Evolutionary conservation across 2,113 vertebrate genomes (phyloP).

Genomic region (Bostrychus sinensis): DNA sequence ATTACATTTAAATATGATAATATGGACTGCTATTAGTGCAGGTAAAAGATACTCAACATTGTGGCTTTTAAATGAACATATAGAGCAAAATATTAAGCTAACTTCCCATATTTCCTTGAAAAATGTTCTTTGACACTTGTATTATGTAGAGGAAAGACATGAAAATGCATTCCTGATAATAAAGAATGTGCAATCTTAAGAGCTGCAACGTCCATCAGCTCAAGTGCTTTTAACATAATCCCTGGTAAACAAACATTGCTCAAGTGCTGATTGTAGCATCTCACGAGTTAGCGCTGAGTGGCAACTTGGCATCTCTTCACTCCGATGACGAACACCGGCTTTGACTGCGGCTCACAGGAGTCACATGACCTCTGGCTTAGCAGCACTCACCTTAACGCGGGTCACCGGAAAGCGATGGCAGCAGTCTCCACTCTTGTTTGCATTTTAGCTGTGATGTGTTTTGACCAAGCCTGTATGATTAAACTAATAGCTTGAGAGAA

Average conservation of each 20-base stretch:
- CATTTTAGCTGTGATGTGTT: neutral
- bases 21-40: too few relatives aligned
- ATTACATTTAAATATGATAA: too few relatives aligned
- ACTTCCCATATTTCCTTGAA: neutral
- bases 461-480: too few relatives aligned
- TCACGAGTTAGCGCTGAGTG: conserved; percentile 4
- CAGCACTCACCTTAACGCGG: neutral
- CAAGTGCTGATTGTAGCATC: conserved; percentile 20
- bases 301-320: neutral
- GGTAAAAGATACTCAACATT: too few relatives aligned
- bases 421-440: neutral
- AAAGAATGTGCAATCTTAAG: neutral
- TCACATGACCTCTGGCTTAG: neutral
- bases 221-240: conserved; percentile 3
- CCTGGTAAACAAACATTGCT: neutral
- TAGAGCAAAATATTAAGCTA: neutral
- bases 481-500: too few relatives aligned
- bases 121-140: too few relatives aligned
- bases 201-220: neutral
- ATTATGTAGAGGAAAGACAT: too few relatives aligned
- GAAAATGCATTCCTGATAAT: neutral
- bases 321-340: neutral
- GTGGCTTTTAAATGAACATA: too few relatives aligned
- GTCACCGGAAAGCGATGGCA: neutral
- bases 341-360: neutral